phyloP scores from a whole-genome alignment of 2,113 vertebrate genomes.

The Pollachius pollachius region DNA sequence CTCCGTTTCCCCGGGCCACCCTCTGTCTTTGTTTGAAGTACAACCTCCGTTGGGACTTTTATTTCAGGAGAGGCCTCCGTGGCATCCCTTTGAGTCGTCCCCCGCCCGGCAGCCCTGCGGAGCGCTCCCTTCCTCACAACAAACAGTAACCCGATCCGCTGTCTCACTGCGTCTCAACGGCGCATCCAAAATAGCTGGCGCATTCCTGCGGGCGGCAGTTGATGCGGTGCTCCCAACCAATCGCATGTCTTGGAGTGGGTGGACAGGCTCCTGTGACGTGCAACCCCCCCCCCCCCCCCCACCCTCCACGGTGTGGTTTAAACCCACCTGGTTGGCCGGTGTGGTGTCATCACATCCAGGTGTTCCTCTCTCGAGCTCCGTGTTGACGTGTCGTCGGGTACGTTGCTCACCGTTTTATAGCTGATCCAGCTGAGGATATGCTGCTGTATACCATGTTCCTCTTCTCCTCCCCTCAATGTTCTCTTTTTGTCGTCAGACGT shows the following conservation, averaged over 20 bases:
- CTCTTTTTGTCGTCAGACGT: neutral
- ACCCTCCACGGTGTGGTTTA: neutral
- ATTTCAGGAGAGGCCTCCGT: constrained; percentile 18
- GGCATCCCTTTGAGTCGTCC: constrained; percentile 14
- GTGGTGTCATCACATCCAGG: constrained; percentile 4
- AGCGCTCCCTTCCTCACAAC: constrained; percentile 6
- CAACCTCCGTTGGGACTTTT: constrained; percentile 5
- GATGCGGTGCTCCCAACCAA: neutral
- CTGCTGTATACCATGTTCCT: neutral
- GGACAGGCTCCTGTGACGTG: neutral
- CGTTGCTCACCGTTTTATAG: neutral
- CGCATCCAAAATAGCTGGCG: constrained; percentile 8
- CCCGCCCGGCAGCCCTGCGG: neutral
- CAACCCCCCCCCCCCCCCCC: too few species aligned
- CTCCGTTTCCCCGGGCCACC: neutral
- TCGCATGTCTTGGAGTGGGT: neutral
- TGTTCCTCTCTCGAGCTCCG: neutral
- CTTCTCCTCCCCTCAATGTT: too few species aligned
- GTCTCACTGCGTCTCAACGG: constrained; percentile 10
- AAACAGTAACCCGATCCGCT: constrained; percentile 27
- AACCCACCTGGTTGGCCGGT: neutral
- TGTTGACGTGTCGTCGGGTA: neutral
- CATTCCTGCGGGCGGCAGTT: constrained; percentile 15
- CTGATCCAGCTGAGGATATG: neutral
- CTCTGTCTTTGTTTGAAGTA: constrained; percentile 6